Conservation (phyloP, 2,113 vertebrate species). For the Pyrgilauda ruficollis region DNA sequence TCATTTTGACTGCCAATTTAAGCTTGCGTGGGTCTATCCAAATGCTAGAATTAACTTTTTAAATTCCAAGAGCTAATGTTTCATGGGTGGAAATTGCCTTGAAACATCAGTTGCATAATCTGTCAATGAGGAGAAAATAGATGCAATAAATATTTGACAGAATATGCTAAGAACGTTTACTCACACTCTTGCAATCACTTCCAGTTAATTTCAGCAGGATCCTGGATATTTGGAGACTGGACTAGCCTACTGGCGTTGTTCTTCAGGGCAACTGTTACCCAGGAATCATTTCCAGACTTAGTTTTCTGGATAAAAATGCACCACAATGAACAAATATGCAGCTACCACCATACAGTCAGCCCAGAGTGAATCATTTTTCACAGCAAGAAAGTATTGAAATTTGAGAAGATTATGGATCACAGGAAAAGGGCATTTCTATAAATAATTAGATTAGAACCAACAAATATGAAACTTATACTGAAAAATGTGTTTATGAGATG, state of each 20-base stretch:
- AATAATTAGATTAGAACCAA: conserved; percentile 29
- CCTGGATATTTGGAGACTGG: not conserved
- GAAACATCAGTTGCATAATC: not conserved
- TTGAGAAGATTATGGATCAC: conserved; percentile 1
- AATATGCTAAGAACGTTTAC: not conserved
- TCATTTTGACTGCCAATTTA: not conserved
- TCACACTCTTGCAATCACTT: not conserved
- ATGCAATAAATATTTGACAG: not conserved
- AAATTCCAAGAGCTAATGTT: not conserved
- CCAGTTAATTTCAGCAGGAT: not conserved
- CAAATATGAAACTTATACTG: not conserved
- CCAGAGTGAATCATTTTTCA: conserved; percentile 6
- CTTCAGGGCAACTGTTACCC: not conserved
- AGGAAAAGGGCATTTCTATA: conserved; percentile 26
- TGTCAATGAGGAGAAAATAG: not conserved
- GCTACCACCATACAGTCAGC: not conserved
- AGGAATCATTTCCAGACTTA: not conserved
- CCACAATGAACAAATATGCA: not conserved
- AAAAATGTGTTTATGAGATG: not conserved
- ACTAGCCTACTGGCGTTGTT: not conserved
- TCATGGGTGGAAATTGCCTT: not conserved
- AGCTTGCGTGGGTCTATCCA: not conserved
- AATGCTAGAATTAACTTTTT: not conserved
- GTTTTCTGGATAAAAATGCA: not conserved
- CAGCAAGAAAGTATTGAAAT: not conserved